These are phyloP conservation scores for Apostichopus californicus DNA, from an alignment of 35 echinoderm and acorn worm genomes.

Conservation along the genomic window DNA sequence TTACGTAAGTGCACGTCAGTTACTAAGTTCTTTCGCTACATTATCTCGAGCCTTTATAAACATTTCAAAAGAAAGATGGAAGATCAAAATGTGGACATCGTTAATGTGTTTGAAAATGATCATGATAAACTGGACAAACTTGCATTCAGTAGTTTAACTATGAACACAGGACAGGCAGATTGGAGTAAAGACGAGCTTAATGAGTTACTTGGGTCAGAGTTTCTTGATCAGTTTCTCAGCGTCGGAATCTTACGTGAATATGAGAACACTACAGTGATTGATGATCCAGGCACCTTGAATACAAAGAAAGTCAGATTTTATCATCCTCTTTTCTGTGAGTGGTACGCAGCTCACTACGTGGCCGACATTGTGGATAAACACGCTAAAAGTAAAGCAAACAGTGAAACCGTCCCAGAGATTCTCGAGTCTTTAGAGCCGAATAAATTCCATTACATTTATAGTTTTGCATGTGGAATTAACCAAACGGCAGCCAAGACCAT, in stretches of 20 bases:
- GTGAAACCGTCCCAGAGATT: not conserved
- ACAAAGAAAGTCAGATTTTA: conserved; percentile 7
- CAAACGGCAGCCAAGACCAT: not conserved
- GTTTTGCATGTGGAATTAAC: not conserved
- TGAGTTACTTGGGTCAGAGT: not conserved
- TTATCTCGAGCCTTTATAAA: not conserved
- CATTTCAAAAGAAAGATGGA: conserved; percentile 26
- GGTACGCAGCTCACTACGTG: conserved; percentile 7
- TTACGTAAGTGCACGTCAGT: not conserved
- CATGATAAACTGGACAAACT: not conserved
- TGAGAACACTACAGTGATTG: not conserved
- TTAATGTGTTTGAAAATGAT: not conserved
- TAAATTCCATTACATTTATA: not conserved
- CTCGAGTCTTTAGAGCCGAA: not conserved
- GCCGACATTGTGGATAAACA: not conserved
- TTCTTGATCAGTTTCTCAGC: not conserved
- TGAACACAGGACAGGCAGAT: not conserved
- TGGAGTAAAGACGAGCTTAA: not conserved
- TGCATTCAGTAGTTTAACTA: not conserved
- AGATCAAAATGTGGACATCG: not conserved
- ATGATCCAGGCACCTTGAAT: not conserved
- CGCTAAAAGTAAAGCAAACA: not conserved
- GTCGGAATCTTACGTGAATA: not conserved
- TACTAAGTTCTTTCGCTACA: conserved; percentile 7
- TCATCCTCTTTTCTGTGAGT: conserved; percentile 7